Evolutionary conservation across 2,113 vertebrate genomes (phyloP).

Genomic region (Arothron firmamentum): DNA sequence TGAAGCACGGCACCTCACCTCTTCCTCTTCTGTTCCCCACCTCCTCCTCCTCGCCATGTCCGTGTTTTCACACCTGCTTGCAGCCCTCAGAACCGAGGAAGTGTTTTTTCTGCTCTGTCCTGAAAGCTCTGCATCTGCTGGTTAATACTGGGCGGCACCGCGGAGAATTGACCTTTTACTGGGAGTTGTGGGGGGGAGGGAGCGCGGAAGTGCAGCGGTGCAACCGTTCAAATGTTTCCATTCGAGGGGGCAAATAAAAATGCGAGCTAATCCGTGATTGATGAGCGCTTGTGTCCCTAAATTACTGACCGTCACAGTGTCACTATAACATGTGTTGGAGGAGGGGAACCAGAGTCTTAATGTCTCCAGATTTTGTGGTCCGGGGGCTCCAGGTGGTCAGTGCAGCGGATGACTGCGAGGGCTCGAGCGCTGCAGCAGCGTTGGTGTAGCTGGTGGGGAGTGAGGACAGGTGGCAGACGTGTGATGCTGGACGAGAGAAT

Average conservation of each 20-base stretch:
- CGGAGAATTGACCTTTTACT: conserved; percentile 39
- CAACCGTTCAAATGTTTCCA: conserved; percentile 35
- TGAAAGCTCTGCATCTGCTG: conserved; percentile 42
- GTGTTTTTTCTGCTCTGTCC: conserved; percentile 1
- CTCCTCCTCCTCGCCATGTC: conserved; percentile 1
- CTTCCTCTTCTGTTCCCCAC: conserved; percentile 35
- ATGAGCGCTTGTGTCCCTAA: conserved; percentile 32
- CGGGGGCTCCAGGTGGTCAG: conserved; percentile 23
- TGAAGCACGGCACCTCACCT: conserved; percentile 37
- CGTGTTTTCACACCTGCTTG: conserved; percentile 72
- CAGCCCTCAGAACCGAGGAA: conserved; percentile 14
- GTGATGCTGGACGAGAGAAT: no score
- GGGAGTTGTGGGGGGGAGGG: conserved; percentile 27
- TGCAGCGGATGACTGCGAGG: conserved; percentile 22
- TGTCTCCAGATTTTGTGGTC: not conserved
- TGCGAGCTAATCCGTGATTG: conserved; percentile 50
- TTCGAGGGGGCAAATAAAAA: conserved; percentile 37
- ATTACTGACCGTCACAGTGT: conserved; percentile 3
- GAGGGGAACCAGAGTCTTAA: not conserved
- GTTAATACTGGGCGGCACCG: conserved; percentile 40
- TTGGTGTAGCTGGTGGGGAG: conserved; percentile 5
- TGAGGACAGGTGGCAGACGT: not conserved
- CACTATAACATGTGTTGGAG: not conserved
- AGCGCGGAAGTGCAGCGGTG: conserved; percentile 22
- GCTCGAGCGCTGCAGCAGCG: not conserved